Conservation (phyloP, 2,888 invertebrate genomes). For the Temnothorax rugatulus region DNA sequence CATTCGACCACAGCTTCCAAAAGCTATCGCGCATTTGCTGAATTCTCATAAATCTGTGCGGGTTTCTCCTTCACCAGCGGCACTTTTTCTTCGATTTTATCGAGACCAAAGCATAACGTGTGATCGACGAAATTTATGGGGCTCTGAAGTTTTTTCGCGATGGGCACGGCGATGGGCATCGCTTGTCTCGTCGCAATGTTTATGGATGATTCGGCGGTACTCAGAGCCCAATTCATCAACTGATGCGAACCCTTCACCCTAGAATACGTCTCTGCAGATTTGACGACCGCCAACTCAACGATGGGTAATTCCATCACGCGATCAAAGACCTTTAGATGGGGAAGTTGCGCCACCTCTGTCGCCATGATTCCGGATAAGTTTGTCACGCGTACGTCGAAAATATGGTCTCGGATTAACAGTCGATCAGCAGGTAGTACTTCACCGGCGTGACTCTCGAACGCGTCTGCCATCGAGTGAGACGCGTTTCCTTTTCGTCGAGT, state of each 20-base stretch:
- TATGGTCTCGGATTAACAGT: background rate
- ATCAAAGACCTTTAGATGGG: slow-evolving; percentile 80
- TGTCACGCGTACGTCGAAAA: slow-evolving; percentile 1
- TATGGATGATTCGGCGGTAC: slow-evolving; percentile 88
- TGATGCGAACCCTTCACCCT: slow-evolving; percentile 81
- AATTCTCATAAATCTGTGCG: slow-evolving; percentile 79
- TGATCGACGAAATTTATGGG: slow-evolving; percentile 89
- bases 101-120: slow-evolving; percentile 89
- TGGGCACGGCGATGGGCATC: slow-evolving; percentile 88
- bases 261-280: slow-evolving; percentile 80
- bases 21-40: too few species aligned
- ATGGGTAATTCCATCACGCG: slow-evolving; percentile 81
- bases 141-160: slow-evolving; percentile 87
- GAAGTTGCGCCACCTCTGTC: slow-evolving; percentile 73
- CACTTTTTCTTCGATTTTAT: slow-evolving; percentile 89
- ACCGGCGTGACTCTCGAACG: background rate
- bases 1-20: too few species aligned
- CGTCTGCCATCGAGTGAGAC: too few species aligned
- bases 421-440: background rate
- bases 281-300: slow-evolving; percentile 80
- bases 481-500: too few species aligned
- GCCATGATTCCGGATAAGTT: background rate
- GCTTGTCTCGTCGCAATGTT: slow-evolving; percentile 87
- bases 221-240: slow-evolving; percentile 88
- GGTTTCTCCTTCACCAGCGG: slow-evolving; percentile 91